Conservation (phyloP, 2,113 vertebrate genomes). For the Polypterus bichir region DNA sequence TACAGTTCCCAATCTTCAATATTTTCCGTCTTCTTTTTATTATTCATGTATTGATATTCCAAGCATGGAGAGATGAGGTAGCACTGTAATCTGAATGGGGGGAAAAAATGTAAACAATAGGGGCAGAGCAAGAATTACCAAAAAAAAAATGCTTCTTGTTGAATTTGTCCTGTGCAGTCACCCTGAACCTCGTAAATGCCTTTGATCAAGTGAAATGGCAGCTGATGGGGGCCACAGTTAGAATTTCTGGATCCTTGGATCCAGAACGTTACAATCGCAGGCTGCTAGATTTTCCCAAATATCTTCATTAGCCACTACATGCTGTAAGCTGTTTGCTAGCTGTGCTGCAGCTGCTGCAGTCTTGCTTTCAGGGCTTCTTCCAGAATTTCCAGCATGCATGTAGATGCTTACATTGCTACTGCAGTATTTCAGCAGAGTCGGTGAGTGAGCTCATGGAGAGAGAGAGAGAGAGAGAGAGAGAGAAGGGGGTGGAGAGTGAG, state of each 20-base stretch:
- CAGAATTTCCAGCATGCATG: neutral
- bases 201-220: too few species aligned
- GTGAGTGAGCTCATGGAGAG: neutral
- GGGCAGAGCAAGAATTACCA: too few species aligned
- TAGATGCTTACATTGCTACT: slow-evolving; percentile 13
- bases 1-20: too few species aligned
- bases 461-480: neutral
- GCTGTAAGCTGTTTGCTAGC: too few species aligned
- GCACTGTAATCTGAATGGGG: neutral
- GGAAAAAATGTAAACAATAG: neutral
- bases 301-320: neutral
- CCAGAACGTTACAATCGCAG: neutral
- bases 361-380: slow-evolving; percentile 4
- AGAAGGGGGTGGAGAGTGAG: too few species aligned
- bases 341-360: slow-evolving; percentile 14
- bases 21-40: too few species aligned
- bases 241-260: too few species aligned
- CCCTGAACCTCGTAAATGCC: neutral
- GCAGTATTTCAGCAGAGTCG: slow-evolving; percentile 26
- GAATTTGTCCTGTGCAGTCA: neutral
- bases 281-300: slow-evolving; percentile 14
- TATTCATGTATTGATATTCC: neutral
- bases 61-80: slow-evolving; percentile 5
- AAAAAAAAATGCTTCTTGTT: neutral
- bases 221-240: too few species aligned